Base-by-base conservation (phyloP, 2,113 vertebrate species). In the Forbesichthys agassizii region DNA sequence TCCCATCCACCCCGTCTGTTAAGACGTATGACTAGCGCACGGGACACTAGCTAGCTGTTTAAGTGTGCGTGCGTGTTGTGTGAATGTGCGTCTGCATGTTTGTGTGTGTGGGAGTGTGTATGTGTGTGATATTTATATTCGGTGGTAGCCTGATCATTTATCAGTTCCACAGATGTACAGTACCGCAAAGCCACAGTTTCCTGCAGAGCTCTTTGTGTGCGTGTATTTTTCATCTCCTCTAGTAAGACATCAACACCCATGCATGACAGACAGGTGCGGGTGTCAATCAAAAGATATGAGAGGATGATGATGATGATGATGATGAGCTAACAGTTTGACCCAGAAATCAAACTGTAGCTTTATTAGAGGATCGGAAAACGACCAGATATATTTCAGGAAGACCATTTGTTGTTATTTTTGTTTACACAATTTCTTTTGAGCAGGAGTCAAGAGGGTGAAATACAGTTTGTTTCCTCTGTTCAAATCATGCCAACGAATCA, bases 401-500 rank as follows among this genome's bases (percentile, higher is more conserved):
- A 42, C 36, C 3, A 42, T 6, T 8, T 42, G 27, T 27, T 27
- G 27, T 27, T 27, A 27, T 42, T 8, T 8, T 42, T 42, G 7
- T 42, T 8, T 42, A 42, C 36, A 5, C 36, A 8, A 42, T 8
- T 5, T 42, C 5, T 42, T 42, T 8, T 42, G 36, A 42, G 36
- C 36, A 42, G 36, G 7, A 42, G 36, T 42, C 36, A 42, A 8
- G 36, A 42, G 27, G 27, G 27, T 27, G 2, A 5, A 42, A 5
- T 8, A 42, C 36, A 42, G 4, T 42, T 5, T 60, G 20, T 12
- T 59, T 51, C 62, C 49, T 13, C 10, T 76, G 53, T 80, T 48
- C 69, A 53, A 58, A 73, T 46, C 42, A 63, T 58, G 69, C 58
- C 62, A 57, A 66, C 16, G 53, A 59, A 76, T 69, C 48, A 62